Conservation (phyloP, 1,140 invertebrate genomes). For the Rhynchophorus ferrugineus region DNA sequence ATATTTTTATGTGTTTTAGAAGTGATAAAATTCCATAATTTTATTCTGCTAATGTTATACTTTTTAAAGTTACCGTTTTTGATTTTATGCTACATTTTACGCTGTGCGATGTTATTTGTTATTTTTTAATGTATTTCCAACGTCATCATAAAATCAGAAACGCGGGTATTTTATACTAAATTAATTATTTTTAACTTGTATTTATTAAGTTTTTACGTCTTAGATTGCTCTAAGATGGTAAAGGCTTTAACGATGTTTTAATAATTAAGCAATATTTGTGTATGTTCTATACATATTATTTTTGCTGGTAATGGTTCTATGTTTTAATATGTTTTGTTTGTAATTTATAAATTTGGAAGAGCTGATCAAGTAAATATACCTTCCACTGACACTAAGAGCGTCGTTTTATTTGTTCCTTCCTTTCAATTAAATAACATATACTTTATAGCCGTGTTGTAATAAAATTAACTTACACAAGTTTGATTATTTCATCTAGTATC, state of each 20-base stretch:
- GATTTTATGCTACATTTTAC: not conserved
- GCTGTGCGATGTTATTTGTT: not conserved
- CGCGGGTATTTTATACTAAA: no score
- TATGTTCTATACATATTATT: conserved; percentile 30
- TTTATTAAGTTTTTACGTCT: conserved; percentile 14
- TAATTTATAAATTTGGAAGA: conserved; percentile 1
- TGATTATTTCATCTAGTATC: no score
- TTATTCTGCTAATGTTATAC: not conserved
- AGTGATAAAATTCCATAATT: not conserved
- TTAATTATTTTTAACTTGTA: conserved; percentile 9
- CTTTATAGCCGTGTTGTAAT: no score
- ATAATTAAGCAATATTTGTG: conserved; percentile 31
- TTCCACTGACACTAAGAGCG: not conserved
- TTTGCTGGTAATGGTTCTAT: conserved; percentile 30
- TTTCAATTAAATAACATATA: no score
- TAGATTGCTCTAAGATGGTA: conserved; percentile 14
- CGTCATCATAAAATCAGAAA: no score
- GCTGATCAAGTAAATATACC: not conserved
- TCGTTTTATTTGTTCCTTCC: not conserved
- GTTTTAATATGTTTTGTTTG: conserved; percentile 2
- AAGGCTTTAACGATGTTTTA: conserved; percentile 17
- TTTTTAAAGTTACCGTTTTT: not conserved
- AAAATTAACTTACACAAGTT: no score
- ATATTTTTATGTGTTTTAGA: not conserved
- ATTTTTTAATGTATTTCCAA: no score